These are phyloP conservation scores for Psittacula derbiana DNA, from an alignment of 2,797 vertebrate genomes.

Conservation along the genomic window DNA sequence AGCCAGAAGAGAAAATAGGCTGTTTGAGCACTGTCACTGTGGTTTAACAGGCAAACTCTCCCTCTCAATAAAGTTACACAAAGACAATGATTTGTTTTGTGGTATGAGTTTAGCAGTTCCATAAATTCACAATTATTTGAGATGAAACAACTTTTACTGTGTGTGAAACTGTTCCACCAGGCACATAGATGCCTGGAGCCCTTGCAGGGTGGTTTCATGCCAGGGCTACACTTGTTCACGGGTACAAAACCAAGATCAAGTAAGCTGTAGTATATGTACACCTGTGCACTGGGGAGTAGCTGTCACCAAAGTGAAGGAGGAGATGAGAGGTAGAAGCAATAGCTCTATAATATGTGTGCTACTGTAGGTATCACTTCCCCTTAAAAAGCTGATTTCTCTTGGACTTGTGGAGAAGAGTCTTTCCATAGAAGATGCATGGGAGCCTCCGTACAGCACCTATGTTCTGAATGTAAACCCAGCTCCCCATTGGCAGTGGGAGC, in stretches of 20 bases:
- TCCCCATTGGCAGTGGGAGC: background rate
- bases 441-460: background rate
- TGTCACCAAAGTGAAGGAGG: background rate
- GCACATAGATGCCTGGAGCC: background rate
- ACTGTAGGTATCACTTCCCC: background rate
- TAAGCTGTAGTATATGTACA: background rate
- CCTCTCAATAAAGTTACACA: background rate
- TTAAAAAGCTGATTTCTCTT: background rate
- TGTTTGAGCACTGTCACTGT: background rate
- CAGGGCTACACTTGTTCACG: accelerated
- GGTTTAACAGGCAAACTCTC: background rate
- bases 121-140: background rate
- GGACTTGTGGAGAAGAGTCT: background rate
- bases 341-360: background rate
- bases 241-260: background rate
- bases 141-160: background rate
- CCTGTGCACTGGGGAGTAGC: background rate
- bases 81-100: background rate
- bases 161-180: background rate
- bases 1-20: background rate
- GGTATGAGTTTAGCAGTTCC: background rate
- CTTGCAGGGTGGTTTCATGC: background rate
- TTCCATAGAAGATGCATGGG: background rate
- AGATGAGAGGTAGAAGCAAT: background rate
- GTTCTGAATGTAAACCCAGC: background rate